Conservation (phyloP, 2,888 invertebrate species). For the Eristalis tenax region DNA sequence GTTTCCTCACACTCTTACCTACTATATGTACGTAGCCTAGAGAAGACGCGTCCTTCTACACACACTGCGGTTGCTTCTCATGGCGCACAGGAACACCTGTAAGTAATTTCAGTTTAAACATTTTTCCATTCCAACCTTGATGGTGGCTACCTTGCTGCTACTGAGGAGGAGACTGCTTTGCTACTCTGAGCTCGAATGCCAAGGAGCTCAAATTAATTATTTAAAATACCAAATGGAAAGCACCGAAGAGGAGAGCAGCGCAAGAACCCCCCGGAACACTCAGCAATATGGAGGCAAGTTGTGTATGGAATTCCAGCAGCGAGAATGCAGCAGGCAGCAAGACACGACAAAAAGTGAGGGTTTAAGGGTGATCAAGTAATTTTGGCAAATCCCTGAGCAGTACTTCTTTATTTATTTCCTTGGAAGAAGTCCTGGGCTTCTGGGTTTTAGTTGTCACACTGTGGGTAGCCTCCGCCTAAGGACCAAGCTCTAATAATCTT, state of each 20-base stretch:
- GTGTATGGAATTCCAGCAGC: conserved; percentile 21
- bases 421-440: background rate
- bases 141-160: conserved; percentile 1
- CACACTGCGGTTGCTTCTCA: background rate
- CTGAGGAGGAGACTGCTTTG: background rate
- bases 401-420: conserved; percentile 30
- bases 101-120: conserved; percentile 54
- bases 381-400: conserved; percentile 43
- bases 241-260: background rate
- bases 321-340: conserved; percentile 39
- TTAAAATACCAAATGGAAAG: conserved; percentile 42
- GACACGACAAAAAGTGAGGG: background rate
- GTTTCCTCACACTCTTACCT: conserved; percentile 4
- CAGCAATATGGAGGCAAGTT: background rate
- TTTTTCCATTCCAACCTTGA: conserved; percentile 5
- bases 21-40: background rate
- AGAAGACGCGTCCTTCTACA: conserved; percentile 14
- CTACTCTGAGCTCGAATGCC: background rate
- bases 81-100: conserved; percentile 20
- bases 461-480: background rate
- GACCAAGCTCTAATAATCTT: conserved; percentile 12
- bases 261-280: background rate
- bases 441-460: background rate
- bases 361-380: conserved; percentile 26
- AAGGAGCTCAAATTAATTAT: conserved; percentile 57